Percentiles rank a stretch among this genome's conserved stretches.
These are phyloP conservation scores for Rotaria sp. DNA, from an alignment of 2,888 invertebrate genomes.

Conservation along the genomic window DNA sequence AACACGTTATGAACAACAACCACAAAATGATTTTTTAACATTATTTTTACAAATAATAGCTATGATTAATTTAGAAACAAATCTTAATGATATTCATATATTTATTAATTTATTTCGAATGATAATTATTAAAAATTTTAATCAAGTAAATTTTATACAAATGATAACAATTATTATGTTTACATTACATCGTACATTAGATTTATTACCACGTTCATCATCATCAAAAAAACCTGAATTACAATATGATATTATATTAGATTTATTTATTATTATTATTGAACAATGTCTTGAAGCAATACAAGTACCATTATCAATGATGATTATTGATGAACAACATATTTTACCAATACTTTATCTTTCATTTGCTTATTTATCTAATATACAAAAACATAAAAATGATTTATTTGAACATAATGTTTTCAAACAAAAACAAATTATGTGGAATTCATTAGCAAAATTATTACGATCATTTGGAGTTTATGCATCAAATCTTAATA, in stretches of 20 bases:
- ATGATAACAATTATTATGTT: slow-evolving; percentile 34
- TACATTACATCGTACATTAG: slow-evolving; percentile 21
- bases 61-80: slow-evolving; percentile 16
- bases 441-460: slow-evolving; percentile 8
- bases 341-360: background rate
- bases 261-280: slow-evolving; percentile 7
- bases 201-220: background rate
- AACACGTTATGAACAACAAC: slow-evolving; percentile 31
- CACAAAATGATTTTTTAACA: slow-evolving; percentile 36
- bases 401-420: background rate
- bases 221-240: background rate
- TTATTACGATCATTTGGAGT: slow-evolving; percentile 15
- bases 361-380: background rate
- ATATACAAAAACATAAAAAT: background rate
- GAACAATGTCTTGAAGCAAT: slow-evolving; percentile 18
- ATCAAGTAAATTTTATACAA: slow-evolving; percentile 25
- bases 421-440: background rate
- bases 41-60: slow-evolving; percentile 38
- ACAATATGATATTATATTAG: slow-evolving; percentile 7
- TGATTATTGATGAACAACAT: slow-evolving; percentile 14
- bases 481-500: background rate
- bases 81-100: background rate
- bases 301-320: slow-evolving; percentile 3
- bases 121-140: slow-evolving; percentile 19
- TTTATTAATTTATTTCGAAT: slow-evolving; percentile 33